Conservation (phyloP, 2,113 vertebrate species). For the Xiphophorus maculatus region DNA sequence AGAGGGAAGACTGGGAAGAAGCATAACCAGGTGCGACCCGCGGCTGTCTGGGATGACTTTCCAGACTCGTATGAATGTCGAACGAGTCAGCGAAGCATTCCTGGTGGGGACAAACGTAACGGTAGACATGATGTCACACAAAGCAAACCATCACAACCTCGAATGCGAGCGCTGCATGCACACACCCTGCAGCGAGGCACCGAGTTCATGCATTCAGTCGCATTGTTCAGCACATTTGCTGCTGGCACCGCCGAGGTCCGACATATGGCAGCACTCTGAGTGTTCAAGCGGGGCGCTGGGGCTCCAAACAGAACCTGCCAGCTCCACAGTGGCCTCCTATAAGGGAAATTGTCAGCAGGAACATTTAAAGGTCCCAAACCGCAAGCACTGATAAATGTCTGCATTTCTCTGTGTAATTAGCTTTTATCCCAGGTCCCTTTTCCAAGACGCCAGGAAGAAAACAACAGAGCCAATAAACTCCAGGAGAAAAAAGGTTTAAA, state of each 20-base stretch:
- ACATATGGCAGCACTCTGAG: conserved; percentile 82
- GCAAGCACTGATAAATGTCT: conserved; percentile 74
- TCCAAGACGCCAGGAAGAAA: conserved; percentile 62
- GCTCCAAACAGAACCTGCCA: conserved; percentile 70
- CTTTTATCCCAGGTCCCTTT: conserved; percentile 71
- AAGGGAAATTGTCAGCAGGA: conserved; percentile 73
- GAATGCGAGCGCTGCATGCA: conserved; percentile 56
- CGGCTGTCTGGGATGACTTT: conserved; percentile 74
- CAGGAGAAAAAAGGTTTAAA: conserved; percentile 40
- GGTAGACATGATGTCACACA: conserved; percentile 41
- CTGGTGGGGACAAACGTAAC: conserved; percentile 43
- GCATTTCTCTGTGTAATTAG: conserved; percentile 72
- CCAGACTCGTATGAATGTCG: conserved; percentile 47
- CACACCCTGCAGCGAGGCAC: conserved; percentile 73
- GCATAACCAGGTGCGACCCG: conserved; percentile 81
- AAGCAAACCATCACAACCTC: conserved; percentile 21
- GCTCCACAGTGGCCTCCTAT: conserved; percentile 74
- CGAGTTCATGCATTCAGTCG: conserved; percentile 72
- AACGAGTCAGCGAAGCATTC: conserved; percentile 44
- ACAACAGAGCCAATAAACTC: conserved; percentile 43
- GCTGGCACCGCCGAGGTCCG: conserved; percentile 67
- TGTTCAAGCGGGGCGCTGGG: conserved; percentile 55
- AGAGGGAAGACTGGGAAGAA: conserved; percentile 73
- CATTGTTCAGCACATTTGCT: conserved; percentile 78
- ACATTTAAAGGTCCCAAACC: conserved; percentile 71